Percentiles rank a stretch among this genome's conserved stretches.
Evolutionary conservation across 2,797 vertebrate genomes (phyloP).

Genomic region (Liparis tanakae): DNA sequence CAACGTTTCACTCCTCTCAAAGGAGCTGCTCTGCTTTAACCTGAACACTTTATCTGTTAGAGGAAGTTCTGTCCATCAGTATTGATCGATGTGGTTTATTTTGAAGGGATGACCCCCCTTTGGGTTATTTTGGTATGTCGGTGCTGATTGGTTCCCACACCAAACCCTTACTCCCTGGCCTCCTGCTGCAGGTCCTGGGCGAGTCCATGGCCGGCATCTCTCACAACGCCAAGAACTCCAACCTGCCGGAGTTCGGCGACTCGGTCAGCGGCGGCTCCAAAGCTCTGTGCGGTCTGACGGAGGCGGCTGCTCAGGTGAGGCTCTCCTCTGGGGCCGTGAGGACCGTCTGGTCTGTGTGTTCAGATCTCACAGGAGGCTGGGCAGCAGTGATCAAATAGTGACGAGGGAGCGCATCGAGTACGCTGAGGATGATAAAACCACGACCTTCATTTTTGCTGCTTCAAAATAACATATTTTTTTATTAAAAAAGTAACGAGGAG

Average conservation of each 20-base stretch:
- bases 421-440: too few species aligned
- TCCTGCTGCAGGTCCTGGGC: slow-evolving; percentile 87
- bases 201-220: slow-evolving; percentile 99
- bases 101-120: neutral
- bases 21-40: too few species aligned
- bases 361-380: neutral
- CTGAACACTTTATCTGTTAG: too few species aligned
- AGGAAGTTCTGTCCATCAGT: neutral
- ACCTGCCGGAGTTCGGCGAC: slow-evolving; percentile 93
- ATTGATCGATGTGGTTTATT: too few species aligned
- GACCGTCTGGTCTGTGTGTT: neutral
- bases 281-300: slow-evolving; percentile 95
- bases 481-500: too few species aligned
- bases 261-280: slow-evolving; percentile 93
- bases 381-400: neutral
- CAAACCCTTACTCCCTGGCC: neutral
- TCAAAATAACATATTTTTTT: too few species aligned
- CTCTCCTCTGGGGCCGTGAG: neutral
- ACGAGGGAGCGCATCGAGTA: too few species aligned
- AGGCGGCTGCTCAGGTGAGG: slow-evolving; percentile 93
- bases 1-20: too few species aligned
- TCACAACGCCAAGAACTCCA: slow-evolving; percentile 97
- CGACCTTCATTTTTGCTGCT: too few species aligned
- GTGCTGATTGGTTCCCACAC: neutral
- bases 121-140: neutral